These are phyloP conservation scores for Apostichopus parvimensis DNA, from an alignment of 35 echinoderm and acorn worm genomes.

Conservation along the genomic window DNA sequence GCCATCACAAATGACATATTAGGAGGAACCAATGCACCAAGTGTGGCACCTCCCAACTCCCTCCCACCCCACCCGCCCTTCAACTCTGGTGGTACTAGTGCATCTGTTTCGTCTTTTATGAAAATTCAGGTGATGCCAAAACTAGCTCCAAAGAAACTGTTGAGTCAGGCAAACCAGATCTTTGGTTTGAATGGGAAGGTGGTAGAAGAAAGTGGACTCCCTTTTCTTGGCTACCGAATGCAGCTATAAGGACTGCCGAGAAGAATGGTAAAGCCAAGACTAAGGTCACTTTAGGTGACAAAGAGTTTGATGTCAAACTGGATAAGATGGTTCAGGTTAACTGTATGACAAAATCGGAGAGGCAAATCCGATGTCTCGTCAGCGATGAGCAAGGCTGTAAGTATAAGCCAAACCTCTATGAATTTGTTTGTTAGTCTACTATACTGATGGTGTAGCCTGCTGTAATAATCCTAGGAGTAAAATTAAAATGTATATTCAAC, in stretches of 20 bases:
- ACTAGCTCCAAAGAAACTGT: not conserved
- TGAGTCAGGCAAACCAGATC: not conserved
- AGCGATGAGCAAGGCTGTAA: constrained; percentile 69
- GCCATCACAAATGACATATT: no score
- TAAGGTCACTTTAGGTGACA: constrained; percentile 44
- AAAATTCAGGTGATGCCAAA: not conserved
- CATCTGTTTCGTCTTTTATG: no score
- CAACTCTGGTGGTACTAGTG: no score
- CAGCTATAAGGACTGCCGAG: constrained; percentile 62
- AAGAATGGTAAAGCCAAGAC: constrained; percentile 59
- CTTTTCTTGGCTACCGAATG: constrained; percentile 24
- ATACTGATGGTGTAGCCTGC: no score
- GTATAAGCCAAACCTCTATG: not conserved
- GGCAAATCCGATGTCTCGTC: constrained; percentile 64
- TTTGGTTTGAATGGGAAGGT: constrained; percentile 85
- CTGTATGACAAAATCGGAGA: constrained; percentile 81
- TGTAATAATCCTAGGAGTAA: no score
- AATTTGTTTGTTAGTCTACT: no score
- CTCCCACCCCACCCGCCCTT: no score
- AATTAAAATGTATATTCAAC: no score
- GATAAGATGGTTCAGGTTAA: constrained; percentile 91
- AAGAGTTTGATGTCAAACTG: constrained; percentile 64
- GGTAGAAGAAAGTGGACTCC: constrained; percentile 69
- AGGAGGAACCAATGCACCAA: no score
- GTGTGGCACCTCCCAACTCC: no score